phyloP scores from a whole-genome alignment of 2,113 vertebrate species.

The Willisornis vidua region DNA sequence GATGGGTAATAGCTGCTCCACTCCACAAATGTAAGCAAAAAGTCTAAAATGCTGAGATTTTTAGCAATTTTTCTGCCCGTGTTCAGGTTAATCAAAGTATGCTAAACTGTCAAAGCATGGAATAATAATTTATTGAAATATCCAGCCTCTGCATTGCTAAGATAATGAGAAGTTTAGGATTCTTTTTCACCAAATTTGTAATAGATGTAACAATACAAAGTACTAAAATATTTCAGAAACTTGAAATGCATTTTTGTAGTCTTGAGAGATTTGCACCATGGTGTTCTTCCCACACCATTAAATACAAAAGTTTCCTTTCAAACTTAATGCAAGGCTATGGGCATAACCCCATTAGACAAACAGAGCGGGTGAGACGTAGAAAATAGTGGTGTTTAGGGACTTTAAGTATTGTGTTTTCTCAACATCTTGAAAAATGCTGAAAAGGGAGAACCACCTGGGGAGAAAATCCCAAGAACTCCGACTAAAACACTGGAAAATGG shows the following conservation, averaged over 20 bases:
- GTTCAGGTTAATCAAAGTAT: not conserved
- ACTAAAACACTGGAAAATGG: not conserved
- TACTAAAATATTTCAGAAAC: not conserved
- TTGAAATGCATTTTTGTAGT: not conserved
- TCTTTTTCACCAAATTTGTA: not conserved
- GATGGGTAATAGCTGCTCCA: not conserved
- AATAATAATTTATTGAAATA: not conserved
- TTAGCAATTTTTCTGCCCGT: not conserved
- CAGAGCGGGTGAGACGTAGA: not conserved
- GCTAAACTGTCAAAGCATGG: not conserved
- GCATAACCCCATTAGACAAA: not conserved
- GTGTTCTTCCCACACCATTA: not conserved
- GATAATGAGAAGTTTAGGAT: not conserved
- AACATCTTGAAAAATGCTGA: not conserved
- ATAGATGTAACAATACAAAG: not conserved
- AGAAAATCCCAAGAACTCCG: not conserved
- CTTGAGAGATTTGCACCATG: not conserved
- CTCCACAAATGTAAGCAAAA: not conserved
- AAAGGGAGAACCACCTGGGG: not conserved
- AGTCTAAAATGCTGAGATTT: not conserved
- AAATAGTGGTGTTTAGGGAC: not conserved
- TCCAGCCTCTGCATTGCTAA: not conserved
- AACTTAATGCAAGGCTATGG: not conserved
- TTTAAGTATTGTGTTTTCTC: not conserved
- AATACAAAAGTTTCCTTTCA: not conserved